phyloP scores from a whole-genome alignment of 2,797 vertebrate genomes.

The Diplodus sargus region DNA sequence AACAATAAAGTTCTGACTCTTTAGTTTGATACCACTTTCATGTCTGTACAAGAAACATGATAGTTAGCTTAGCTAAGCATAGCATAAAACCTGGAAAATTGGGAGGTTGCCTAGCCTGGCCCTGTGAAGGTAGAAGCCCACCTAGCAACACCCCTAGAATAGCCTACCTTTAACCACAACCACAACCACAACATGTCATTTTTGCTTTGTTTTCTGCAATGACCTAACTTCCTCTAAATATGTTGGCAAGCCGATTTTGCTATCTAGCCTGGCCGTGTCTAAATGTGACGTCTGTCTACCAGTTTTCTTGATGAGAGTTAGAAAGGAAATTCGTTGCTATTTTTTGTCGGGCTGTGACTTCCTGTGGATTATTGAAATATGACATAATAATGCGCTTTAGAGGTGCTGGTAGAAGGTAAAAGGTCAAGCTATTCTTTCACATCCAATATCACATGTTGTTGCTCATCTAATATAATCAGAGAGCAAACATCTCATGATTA shows the following conservation, averaged over 20 bases:
- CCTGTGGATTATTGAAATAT: background rate
- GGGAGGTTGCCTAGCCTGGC: background rate
- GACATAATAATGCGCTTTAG: background rate
- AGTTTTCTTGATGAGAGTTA: too few relatives aligned
- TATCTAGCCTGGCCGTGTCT: too few relatives aligned
- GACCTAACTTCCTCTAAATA: too few relatives aligned
- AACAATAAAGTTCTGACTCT: too few relatives aligned
- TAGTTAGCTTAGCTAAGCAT: background rate
- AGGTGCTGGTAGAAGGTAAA: background rate
- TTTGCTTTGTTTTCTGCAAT: background rate
- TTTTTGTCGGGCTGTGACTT: background rate
- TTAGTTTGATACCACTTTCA: too few relatives aligned
- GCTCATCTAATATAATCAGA: too few relatives aligned
- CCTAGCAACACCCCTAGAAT: background rate
- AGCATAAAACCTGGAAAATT: background rate
- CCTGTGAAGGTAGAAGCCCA: background rate
- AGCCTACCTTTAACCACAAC: too few relatives aligned
- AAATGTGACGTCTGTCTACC: too few relatives aligned
- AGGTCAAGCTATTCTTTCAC: background rate
- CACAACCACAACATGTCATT: background rate
- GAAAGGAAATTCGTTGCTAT: too few relatives aligned
- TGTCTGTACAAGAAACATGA: too few relatives aligned
- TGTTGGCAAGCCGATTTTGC: too few relatives aligned
- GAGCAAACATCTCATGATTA: background rate
- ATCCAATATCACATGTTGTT: background rate